These are phyloP conservation scores for Delichon dasypus DNA, from an alignment of 2,797 vertebrate species.

Conservation along the genomic window DNA sequence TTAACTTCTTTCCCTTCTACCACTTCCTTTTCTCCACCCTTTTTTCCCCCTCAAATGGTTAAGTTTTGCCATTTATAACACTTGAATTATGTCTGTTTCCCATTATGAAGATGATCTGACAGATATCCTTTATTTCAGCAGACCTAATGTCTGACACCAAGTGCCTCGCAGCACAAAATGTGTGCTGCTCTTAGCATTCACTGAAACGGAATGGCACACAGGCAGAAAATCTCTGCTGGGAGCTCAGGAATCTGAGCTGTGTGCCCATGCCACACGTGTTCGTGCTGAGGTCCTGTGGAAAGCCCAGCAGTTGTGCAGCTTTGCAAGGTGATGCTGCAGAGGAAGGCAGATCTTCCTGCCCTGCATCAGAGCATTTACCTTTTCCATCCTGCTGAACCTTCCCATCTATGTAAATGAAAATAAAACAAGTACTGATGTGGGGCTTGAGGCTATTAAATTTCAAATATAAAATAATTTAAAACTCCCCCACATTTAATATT, in stretches of 20 bases:
- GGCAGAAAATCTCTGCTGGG: neutral
- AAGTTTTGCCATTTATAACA: neutral
- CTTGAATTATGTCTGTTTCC: neutral
- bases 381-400: neutral
- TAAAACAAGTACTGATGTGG: neutral
- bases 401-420: neutral
- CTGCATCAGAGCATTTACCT: neutral
- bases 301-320: neutral
- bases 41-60: neutral
- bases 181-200: neutral
- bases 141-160: neutral
- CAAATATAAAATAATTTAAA: neutral
- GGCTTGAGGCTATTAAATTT: neutral
- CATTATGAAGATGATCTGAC: neutral
- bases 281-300: neutral
- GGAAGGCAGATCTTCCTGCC: neutral
- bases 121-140: neutral
- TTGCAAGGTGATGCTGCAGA: neutral
- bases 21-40: neutral
- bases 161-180: neutral
- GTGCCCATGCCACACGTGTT: neutral
- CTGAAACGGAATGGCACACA: neutral
- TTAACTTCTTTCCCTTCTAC: neutral
- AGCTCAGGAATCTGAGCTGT: neutral
- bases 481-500: accelerated